Percentiles rank a stretch among this genome's conserved stretches.
Conservation (phyloP, 2,797 vertebrate genomes). For the Psittacula echo region DNA sequence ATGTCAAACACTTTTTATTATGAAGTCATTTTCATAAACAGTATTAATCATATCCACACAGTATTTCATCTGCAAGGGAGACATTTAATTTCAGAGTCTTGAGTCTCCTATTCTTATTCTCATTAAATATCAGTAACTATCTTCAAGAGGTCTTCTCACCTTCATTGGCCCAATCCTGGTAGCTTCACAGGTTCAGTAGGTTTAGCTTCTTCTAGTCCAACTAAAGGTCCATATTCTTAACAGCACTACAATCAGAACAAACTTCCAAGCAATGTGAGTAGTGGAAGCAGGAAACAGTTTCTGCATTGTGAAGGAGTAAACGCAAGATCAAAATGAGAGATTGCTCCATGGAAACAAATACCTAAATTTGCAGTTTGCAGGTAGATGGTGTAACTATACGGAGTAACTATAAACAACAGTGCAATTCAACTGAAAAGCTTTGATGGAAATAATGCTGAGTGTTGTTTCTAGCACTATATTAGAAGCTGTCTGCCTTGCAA, state of each 20-base stretch:
- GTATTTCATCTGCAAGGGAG: neutral
- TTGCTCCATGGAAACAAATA: neutral
- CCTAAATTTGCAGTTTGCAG: neutral
- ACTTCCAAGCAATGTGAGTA: neutral
- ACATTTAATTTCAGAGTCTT: neutral
- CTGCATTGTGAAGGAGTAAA: neutral
- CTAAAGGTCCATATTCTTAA: neutral
- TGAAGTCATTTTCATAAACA: neutral
- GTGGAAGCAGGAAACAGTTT: neutral
- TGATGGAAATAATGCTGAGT: neutral
- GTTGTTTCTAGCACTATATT: neutral
- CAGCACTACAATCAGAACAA: neutral
- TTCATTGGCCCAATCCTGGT: neutral
- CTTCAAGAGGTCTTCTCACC: neutral
- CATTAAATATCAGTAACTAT: neutral
- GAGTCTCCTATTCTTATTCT: neutral
- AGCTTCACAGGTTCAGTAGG: fast-evolving
- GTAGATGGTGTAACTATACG: neutral
- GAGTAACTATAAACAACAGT: neutral
- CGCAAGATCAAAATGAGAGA: neutral
- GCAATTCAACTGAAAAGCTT: neutral
- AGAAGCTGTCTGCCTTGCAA: conserved; percentile 7
- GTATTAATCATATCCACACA: neutral
- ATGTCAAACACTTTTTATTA: neutral
- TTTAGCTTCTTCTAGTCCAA: neutral